Conservation (phyloP, 92 coral and sea anemone species). For the Nematostella vectensis region DNA sequence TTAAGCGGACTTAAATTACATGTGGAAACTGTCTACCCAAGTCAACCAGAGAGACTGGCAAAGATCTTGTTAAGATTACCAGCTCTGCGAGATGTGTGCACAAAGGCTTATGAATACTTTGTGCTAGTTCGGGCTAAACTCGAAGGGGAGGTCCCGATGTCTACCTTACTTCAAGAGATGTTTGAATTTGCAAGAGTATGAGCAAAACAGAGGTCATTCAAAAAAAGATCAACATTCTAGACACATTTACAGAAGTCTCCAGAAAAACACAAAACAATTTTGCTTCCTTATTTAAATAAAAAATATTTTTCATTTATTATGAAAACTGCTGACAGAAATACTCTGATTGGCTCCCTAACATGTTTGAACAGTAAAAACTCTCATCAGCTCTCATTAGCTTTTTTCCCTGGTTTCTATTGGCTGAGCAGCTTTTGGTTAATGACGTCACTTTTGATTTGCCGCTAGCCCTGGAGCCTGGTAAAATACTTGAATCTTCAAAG, state of each 20-base stretch:
- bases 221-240: too few relatives aligned
- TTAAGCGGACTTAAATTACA: constrained; percentile 77
- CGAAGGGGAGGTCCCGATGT: constrained; percentile 96
- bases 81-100: constrained; percentile 90
- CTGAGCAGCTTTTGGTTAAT: too few relatives aligned
- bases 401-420: too few relatives aligned
- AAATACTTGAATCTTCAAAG: too few relatives aligned
- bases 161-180: constrained; percentile 85
- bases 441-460: too few relatives aligned
- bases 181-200: constrained; percentile 78
- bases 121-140: constrained; percentile 75
- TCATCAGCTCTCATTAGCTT: too few relatives aligned
- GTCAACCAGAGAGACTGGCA: constrained; percentile 85
- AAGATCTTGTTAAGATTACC: constrained; percentile 85
- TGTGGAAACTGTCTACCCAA: constrained; percentile 60
- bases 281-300: too few relatives aligned
- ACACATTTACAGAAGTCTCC: background rate
- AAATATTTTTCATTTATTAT: background rate
- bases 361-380: too few relatives aligned
- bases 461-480: too few relatives aligned
- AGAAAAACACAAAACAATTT: background rate
- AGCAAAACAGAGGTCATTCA: background rate
- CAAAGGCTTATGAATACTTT: constrained; percentile 84
- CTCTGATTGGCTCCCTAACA: too few relatives aligned
- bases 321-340: background rate